Base-by-base conservation (phyloP, 2,888 invertebrate species). In the Labia minor region DNA sequence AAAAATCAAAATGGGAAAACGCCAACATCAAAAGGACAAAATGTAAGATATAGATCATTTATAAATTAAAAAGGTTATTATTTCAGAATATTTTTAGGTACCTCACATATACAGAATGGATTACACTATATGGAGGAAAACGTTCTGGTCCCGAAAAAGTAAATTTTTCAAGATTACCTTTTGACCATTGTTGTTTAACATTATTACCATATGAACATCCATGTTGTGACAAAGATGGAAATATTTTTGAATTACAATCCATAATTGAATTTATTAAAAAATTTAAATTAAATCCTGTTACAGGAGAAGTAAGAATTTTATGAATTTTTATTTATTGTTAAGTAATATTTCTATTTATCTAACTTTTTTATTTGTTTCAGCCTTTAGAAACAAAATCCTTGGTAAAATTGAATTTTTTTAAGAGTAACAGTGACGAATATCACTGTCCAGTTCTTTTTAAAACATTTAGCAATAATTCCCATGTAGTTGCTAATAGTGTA, bases 371-470 rank as follows among this genome's bases (percentile, higher is more conserved):
- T 49, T 69, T 71, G 67, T 81, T 81, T 62, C 77, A 90, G 83
- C 85, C 91, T 74, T 77, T 92, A 70, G 91, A 92, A 72, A 80
- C 88, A 0, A 95, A 95, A 76, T 82, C 86, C 0, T 77, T 99
- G 65, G 83, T 88, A 21, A 92, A 94, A 74, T 77, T 99, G 26
- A 91, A 90, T 72, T 94, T 98, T 74, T 84, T 87, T 74, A 94
- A 92, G 77, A 96, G 95, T 80, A 78, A 83, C 63, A 86, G 90
- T 71, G 89, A 83, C 1, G 84, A 90, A 72, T 92, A 88, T 75
- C 95, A 97, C 75, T 98, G 97, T 73, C 97, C 97, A 0, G 95
- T 97, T 2, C 79, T 96, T 20, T 96, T 92, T 75, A 95, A 95
- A 78, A 82, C 86, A 0, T 95, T 98, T 74, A 94, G 92, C 0